phyloP scores from a whole-genome alignment of 2,888 invertebrate genomes.

The Drosophila setosimentum region DNA sequence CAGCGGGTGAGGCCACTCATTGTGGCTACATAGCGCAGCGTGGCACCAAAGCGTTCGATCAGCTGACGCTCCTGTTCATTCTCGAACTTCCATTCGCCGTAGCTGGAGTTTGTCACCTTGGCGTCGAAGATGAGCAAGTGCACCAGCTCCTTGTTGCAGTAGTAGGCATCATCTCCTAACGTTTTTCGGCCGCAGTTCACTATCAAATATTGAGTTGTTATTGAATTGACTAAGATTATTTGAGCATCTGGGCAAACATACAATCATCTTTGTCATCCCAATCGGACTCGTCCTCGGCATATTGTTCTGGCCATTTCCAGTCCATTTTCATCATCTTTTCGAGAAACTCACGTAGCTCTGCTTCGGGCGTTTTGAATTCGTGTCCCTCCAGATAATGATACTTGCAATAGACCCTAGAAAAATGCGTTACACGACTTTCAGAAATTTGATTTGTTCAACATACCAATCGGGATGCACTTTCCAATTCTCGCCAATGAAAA shows the following conservation, averaged over 20 bases:
- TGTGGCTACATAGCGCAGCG: slow-evolving; percentile 93
- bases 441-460: slow-evolving; percentile 26
- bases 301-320: slow-evolving; percentile 89
- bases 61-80: slow-evolving; percentile 86
- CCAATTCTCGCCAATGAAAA: slow-evolving; percentile 91
- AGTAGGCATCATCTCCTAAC: slow-evolving; percentile 90
- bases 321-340: slow-evolving; percentile 87
- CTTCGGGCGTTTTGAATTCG: slow-evolving; percentile 90
- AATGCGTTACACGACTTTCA: background rate
- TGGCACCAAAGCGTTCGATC: slow-evolving; percentile 89
- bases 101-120: slow-evolving; percentile 88
- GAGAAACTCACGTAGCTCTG: slow-evolving; percentile 91
- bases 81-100: slow-evolving; percentile 87
- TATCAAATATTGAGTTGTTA: slow-evolving; percentile 66
- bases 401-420: slow-evolving; percentile 92
- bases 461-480: slow-evolving; percentile 94
- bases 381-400: slow-evolving; percentile 93
- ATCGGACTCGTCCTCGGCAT: slow-evolving; percentile 84
- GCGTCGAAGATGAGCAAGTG: slow-evolving; percentile 95
- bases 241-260: slow-evolving; percentile 42
- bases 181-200: slow-evolving; percentile 89
- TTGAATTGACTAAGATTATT: background rate
- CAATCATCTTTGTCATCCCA: slow-evolving; percentile 81
- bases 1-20: slow-evolving; percentile 95
- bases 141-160: slow-evolving; percentile 93